Conservation (phyloP, 2,113 vertebrate genomes). For the Chloropsis hardwickii region DNA sequence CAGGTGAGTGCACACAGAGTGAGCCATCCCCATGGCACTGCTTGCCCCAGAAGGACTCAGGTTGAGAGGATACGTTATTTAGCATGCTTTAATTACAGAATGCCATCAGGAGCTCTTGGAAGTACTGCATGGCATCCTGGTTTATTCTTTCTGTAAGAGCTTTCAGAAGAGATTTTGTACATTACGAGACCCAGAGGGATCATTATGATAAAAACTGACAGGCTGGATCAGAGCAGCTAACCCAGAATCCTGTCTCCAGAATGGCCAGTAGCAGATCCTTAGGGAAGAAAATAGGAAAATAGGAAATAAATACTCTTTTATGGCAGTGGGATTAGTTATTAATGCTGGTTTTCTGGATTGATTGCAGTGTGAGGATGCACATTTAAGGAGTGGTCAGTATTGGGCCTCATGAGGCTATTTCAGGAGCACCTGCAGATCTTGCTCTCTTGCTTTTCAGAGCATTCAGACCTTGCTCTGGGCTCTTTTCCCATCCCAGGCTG, state of each 20-base stretch:
- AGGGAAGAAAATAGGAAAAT: background rate
- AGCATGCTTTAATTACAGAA: background rate
- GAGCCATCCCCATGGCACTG: background rate
- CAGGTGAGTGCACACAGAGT: conserved; percentile 75
- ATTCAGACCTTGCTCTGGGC: background rate
- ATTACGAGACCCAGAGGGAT: background rate
- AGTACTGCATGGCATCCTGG: background rate
- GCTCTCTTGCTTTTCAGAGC: background rate
- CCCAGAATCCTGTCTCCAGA: background rate
- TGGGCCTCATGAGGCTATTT: background rate
- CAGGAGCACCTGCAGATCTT: background rate
- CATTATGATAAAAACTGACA: background rate
- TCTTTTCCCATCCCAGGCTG: background rate
- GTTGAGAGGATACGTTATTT: background rate
- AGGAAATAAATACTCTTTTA: background rate
- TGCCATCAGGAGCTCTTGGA: background rate
- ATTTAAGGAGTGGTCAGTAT: background rate
- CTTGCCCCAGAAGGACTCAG: background rate
- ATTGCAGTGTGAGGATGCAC: background rate
- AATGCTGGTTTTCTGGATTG: background rate
- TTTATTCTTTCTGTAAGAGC: background rate
- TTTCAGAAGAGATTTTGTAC: background rate
- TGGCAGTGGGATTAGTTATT: background rate
- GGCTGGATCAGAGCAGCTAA: background rate
- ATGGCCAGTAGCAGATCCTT: background rate